Conservation (phyloP, 2,888 invertebrate species). For the Acanthosepion esculentum region DNA sequence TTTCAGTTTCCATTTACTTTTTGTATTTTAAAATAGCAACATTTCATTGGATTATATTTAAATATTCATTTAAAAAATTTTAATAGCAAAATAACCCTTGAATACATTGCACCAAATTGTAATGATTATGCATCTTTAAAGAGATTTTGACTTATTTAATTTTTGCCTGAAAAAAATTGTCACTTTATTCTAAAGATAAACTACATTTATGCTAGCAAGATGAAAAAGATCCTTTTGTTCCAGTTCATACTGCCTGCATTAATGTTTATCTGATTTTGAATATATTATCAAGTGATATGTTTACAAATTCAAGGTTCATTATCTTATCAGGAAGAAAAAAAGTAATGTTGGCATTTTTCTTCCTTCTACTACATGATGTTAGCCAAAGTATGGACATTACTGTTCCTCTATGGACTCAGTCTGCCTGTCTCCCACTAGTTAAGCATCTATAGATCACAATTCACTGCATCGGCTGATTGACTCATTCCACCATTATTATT, state of each 20-base stretch:
- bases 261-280: not conserved
- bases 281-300: not conserved
- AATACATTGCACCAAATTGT: too few relatives aligned
- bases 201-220: not conserved
- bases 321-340: not conserved
- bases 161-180: not conserved
- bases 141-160: too few relatives aligned
- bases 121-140: too few relatives aligned
- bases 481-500: not conserved
- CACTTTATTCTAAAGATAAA: not conserved
- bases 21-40: too few relatives aligned
- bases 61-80: too few relatives aligned
- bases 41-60: too few relatives aligned
- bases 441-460: not conserved
- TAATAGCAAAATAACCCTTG: too few relatives aligned
- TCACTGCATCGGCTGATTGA: not conserved
- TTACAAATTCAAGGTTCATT: not conserved
- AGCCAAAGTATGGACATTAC: not conserved
- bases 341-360: not conserved
- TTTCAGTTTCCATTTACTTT: too few relatives aligned
- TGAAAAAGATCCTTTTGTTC: not conserved
- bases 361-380: not conserved
- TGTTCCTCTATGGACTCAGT: not conserved
- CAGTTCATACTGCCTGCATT: not conserved
- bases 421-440: not conserved